A percentile compares a stretch with the other conserved stretches of the same genome.
Conservation (phyloP, 2,797 vertebrate species). For the Peromyscus eremicus region DNA sequence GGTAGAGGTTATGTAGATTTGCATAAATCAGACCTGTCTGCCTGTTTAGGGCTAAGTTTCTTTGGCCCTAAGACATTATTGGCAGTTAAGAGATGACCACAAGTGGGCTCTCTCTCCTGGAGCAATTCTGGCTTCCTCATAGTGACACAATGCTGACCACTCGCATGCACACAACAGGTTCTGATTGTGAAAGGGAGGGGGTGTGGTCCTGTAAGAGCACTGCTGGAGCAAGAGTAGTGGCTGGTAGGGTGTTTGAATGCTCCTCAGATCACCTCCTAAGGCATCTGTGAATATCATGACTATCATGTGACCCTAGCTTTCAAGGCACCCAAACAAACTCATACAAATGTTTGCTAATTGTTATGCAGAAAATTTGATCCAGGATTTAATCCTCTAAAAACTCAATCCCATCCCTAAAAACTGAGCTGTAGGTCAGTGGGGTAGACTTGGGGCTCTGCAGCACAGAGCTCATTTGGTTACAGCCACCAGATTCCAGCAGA, state of each 20-base stretch:
- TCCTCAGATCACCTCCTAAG: not conserved
- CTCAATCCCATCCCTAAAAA: not conserved
- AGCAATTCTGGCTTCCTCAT: slow-evolving; percentile 1
- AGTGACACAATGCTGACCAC: not conserved
- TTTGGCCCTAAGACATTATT: slow-evolving; percentile 63
- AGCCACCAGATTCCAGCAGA: not conserved
- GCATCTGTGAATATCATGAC: not conserved
- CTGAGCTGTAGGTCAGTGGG: not conserved
- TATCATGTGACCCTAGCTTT: not conserved
- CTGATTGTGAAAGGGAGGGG: not conserved
- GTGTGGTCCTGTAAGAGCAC: not conserved
- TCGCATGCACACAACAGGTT: not conserved
- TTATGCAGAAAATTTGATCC: not conserved
- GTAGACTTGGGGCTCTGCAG: not conserved
- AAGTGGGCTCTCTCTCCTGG: slow-evolving; percentile 50
- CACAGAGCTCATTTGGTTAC: not conserved
- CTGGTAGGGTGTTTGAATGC: too few relatives aligned
- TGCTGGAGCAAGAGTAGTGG: not conserved
- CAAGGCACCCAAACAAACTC: not conserved
- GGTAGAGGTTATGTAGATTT: slow-evolving; percentile 61
- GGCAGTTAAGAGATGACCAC: slow-evolving; percentile 62
- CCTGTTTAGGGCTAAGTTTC: slow-evolving; percentile 47
- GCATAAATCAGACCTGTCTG: slow-evolving; percentile 68
- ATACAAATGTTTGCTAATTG: not conserved
- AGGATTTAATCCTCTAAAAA: not conserved